phyloP scores from a whole-genome alignment of 2,113 vertebrate species.

The Circaetus gallicus region DNA sequence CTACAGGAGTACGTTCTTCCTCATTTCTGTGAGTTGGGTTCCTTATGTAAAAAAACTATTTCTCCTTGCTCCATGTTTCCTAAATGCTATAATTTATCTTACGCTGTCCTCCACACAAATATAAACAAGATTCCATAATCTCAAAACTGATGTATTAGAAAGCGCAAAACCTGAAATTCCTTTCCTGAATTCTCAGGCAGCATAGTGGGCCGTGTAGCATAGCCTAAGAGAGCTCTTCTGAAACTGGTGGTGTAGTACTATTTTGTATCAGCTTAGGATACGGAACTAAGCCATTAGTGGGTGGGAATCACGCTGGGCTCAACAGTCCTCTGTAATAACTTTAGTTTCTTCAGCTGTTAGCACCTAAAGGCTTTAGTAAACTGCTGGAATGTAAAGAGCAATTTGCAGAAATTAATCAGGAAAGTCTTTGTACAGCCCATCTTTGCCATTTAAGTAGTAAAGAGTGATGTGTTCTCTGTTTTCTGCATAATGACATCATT shows the following conservation, averaged over 20 bases:
- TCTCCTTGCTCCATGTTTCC: neutral
- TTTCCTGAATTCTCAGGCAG: neutral
- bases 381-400: neutral
- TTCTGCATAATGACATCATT: neutral
- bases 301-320: accelerated
- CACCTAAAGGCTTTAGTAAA: neutral
- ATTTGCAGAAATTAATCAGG: neutral
- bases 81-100: neutral
- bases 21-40: neutral
- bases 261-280: neutral
- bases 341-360: neutral
- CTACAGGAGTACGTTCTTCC: neutral
- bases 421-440: neutral
- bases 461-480: neutral
- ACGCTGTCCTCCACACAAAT: neutral
- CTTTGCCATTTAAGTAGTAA: neutral
- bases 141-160: neutral
- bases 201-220: neutral
- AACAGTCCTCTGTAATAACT: neutral
- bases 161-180: neutral
- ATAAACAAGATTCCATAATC: neutral
- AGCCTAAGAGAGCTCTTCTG: neutral
- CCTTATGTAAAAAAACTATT: neutral
- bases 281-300: neutral
- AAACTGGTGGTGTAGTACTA: neutral